Conservation (phyloP, 2,113 vertebrate genomes). For the Pseudorhombus dupliciocellatus region DNA sequence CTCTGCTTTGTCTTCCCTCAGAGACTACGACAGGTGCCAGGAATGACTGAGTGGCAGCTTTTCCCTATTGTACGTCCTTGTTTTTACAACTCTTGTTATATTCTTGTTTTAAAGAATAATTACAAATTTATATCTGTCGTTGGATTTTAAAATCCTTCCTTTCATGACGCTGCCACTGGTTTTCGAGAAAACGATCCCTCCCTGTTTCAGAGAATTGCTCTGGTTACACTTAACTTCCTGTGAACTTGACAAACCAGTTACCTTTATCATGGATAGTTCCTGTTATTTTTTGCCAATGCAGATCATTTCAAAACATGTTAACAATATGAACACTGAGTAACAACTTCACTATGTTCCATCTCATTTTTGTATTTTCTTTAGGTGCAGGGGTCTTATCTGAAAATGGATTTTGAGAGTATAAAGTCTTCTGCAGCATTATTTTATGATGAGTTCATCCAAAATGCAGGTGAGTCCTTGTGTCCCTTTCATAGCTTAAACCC, state of each 20-base stretch:
- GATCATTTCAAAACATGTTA: too few relatives aligned
- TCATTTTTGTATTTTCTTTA: constrained; percentile 29
- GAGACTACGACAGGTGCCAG: constrained; percentile 10
- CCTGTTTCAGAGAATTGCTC: too few relatives aligned
- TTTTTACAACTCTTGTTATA: not conserved
- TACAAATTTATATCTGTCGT: not conserved
- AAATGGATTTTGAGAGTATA: constrained; percentile 88
- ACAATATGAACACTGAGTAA: too few relatives aligned
- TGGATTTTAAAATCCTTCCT: not conserved
- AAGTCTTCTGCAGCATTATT: constrained; percentile 85
- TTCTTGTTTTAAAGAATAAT: not conserved
- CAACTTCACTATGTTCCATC: not conserved
- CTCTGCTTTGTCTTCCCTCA: constrained; percentile 57
- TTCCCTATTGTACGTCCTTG: not conserved
- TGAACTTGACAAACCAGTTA: too few relatives aligned
- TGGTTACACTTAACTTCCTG: too few relatives aligned
- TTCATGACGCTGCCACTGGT: too few relatives aligned
- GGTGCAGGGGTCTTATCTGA: constrained; percentile 50
- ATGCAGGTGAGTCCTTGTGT: constrained; percentile 85
- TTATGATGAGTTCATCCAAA: constrained; percentile 91
- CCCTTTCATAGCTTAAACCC: not conserved
- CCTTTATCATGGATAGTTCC: too few relatives aligned
- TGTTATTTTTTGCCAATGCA: too few relatives aligned
- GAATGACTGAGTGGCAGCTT: constrained; percentile 17
- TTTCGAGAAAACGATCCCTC: too few relatives aligned